Conservation (phyloP, 2,888 invertebrate species). For the Mystacides longicornis region DNA sequence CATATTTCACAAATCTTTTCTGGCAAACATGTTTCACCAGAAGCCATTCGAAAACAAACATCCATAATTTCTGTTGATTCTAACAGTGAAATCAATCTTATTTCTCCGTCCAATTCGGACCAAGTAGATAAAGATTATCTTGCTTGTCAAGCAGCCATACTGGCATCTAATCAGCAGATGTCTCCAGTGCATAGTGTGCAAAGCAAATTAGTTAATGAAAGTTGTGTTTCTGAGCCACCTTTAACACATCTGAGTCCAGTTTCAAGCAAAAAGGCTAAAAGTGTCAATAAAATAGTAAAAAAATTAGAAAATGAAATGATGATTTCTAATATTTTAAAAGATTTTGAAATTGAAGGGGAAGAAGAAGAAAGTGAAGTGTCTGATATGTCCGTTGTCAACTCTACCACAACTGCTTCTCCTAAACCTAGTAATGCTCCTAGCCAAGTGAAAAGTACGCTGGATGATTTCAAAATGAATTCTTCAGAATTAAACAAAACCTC, state of each 20-base stretch:
- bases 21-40: conserved; percentile 1
- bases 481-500: background rate
- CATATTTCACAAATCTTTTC: background rate
- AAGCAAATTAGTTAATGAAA: background rate
- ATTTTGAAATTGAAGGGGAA: conserved; percentile 5
- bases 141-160: conserved; percentile 5
- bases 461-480: background rate
- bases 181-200: background rate
- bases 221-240: background rate
- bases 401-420: too few relatives aligned
- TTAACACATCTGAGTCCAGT: conserved; percentile 10
- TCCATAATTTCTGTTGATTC: background rate
- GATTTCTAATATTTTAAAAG: conserved; percentile 11
- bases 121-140: conserved; percentile 7
- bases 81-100: conserved; percentile 1
- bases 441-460: background rate
- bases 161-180: background rate
- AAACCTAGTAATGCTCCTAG: background rate
- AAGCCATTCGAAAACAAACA: background rate
- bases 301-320: conserved; percentile 4
- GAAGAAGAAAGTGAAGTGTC: background rate
- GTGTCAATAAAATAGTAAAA: conserved; percentile 3
- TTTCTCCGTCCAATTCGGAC: background rate
- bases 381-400: background rate
- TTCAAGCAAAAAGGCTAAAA: background rate